phyloP scores from a whole-genome alignment of 1,140 invertebrate genomes.

The Cryptotermes secundus region DNA sequence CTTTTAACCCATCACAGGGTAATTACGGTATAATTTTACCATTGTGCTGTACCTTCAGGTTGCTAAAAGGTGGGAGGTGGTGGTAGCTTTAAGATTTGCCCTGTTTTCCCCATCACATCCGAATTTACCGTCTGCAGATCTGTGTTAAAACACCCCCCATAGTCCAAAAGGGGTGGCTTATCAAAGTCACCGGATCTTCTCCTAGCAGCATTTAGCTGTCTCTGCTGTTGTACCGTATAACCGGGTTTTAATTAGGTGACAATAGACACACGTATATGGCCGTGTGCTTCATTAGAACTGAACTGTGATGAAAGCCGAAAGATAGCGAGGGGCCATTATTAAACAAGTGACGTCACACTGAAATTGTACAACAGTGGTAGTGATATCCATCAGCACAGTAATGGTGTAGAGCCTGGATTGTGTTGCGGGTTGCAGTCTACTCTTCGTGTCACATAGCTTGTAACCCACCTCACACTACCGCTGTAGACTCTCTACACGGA shows the following conservation, averaged over 20 bases:
- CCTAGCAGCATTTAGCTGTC: neutral
- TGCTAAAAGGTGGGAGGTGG: neutral
- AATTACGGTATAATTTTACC: slow-evolving; percentile 14
- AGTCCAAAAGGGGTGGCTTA: slow-evolving; percentile 21
- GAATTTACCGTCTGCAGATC: slow-evolving; percentile 4
- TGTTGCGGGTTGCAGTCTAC: neutral
- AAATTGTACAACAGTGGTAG: slow-evolving; percentile 1
- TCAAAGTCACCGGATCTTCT: slow-evolving; percentile 15
- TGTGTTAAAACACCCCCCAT: slow-evolving; percentile 13
- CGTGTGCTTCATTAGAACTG: slow-evolving; percentile 14
- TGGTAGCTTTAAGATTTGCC: neutral
- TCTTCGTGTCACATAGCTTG: neutral
- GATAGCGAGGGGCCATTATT: neutral
- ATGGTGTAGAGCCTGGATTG: neutral
- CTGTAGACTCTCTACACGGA: too few species aligned
- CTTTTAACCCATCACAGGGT: neutral
- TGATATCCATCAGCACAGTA: neutral
- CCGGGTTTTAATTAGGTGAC: slow-evolving; percentile 26
- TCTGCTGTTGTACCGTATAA: slow-evolving; percentile 10
- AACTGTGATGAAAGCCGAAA: slow-evolving; percentile 2
- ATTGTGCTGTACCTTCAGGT: neutral
- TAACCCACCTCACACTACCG: too few species aligned
- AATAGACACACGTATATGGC: slow-evolving; percentile 5
- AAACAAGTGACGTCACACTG: slow-evolving; percentile 18
- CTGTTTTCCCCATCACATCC: neutral